Percentiles rank a stretch among this genome's conserved stretches.
Evolutionary conservation across 2,797 vertebrate genomes (phyloP).

Genomic region (Myotis findleyi): DNA sequence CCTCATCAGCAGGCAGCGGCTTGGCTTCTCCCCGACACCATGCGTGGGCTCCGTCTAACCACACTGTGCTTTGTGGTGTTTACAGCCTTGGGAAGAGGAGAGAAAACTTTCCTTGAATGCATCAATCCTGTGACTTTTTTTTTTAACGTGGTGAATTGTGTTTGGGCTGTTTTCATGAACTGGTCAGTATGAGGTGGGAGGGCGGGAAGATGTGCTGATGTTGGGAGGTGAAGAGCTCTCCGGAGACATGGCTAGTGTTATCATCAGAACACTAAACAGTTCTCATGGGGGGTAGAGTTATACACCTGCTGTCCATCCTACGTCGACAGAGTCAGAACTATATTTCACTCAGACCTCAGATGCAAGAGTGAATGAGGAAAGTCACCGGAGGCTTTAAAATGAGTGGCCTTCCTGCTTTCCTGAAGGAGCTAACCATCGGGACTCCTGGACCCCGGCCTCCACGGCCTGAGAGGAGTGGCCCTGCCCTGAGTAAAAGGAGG

Average conservation of each 20-base stretch:
- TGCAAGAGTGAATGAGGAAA: background rate
- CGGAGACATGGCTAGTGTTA: rapidly evolving
- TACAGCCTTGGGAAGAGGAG: background rate
- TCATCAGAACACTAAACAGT: background rate
- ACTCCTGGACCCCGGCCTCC: background rate
- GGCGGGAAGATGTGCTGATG: background rate
- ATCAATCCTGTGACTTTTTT: background rate
- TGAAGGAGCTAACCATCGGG: background rate
- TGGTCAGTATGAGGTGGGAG: background rate
- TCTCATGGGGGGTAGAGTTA: background rate
- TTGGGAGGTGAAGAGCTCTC: background rate
- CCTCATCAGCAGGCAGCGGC: background rate
- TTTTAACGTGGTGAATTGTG: background rate
- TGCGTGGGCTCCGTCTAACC: background rate
- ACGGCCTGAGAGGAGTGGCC: background rate
- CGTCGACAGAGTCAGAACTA: background rate
- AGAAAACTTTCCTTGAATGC: conserved; percentile 12
- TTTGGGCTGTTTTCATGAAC: background rate
- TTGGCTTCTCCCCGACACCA: background rate
- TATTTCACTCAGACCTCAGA: background rate
- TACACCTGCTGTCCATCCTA: background rate
- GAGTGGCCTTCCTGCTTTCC: background rate
- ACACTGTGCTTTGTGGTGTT: background rate
- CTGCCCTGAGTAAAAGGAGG: rapidly evolving
- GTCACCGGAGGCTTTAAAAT: background rate